These are phyloP conservation scores for Agrotis puta DNA, from an alignment of 2,888 invertebrate species.

Conservation along the genomic window DNA sequence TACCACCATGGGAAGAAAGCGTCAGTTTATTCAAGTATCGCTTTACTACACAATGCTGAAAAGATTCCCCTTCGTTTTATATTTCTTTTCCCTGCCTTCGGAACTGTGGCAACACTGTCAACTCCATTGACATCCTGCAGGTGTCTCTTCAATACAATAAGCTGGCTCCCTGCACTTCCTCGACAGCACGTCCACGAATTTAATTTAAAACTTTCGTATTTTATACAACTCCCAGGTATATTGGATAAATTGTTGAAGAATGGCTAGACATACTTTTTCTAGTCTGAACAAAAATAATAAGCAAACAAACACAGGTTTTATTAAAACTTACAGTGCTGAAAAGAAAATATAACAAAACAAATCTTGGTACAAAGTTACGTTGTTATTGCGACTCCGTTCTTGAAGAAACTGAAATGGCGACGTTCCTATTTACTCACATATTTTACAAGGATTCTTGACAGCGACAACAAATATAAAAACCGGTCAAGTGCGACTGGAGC, in stretches of 20 bases:
- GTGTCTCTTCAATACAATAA: constrained; percentile 71
- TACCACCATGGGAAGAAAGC: too few relatives aligned
- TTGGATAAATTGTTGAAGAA: constrained; percentile 68
- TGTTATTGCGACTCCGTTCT: constrained; percentile 43
- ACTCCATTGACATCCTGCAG: constrained; percentile 66
- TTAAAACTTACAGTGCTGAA: constrained; percentile 35
- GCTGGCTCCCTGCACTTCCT: constrained; percentile 56
- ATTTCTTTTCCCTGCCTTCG: constrained; percentile 52
- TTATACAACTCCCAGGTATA: constrained; percentile 68
- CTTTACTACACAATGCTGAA: constrained; percentile 21
- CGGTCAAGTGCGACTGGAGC: constrained; percentile 41
- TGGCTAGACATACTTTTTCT: constrained; percentile 49
- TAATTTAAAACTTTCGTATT: constrained; percentile 80
- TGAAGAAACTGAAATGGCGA: constrained; percentile 44
- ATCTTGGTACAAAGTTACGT: constrained; percentile 33
- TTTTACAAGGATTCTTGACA: constrained; percentile 58
- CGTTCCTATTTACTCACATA: constrained; percentile 45
- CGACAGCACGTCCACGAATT: constrained; percentile 71
- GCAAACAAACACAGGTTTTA: constrained; percentile 23
- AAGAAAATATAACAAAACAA: constrained; percentile 44
- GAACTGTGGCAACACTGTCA: constrained; percentile 53
- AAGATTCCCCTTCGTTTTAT: constrained; percentile 49
- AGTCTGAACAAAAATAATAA: constrained; percentile 31
- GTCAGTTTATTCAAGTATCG: background rate
- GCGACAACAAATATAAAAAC: constrained; percentile 33